Evolutionary conservation across 2,888 invertebrate species (phyloP).

Genomic region (Fragum sueziense): DNA sequence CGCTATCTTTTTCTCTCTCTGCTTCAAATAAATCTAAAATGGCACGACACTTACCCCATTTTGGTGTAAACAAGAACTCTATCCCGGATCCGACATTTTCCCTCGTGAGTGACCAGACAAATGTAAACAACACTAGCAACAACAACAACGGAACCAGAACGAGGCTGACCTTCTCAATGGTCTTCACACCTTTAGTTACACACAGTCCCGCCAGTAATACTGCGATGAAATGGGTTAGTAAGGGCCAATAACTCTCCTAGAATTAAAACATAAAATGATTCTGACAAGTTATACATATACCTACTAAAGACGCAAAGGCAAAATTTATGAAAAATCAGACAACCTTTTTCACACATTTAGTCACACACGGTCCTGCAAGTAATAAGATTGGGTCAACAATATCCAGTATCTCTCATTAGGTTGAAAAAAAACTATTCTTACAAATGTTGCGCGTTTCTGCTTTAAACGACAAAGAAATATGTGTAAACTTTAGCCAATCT

Average conservation of each 20-base stretch:
- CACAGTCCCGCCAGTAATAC: conserved; percentile 69
- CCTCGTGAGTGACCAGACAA: conserved; percentile 75
- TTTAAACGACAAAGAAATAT: too few relatives aligned
- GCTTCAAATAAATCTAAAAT: too few relatives aligned
- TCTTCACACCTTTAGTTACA: conserved; percentile 75
- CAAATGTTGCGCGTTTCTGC: too few relatives aligned
- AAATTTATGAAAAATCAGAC: not conserved
- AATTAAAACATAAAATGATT: too few relatives aligned
- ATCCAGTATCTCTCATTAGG: too few relatives aligned
- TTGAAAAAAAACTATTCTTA: too few relatives aligned
- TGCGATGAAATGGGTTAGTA: conserved; percentile 72
- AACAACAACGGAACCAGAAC: conserved; percentile 75
- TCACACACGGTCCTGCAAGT: too few relatives aligned
- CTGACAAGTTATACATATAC: too few relatives aligned
- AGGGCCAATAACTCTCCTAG: conserved; percentile 76
- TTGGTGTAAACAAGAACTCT: conserved; percentile 75
- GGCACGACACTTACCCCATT: conserved; percentile 78
- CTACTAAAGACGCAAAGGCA: not conserved
- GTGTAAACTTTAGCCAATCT: too few relatives aligned
- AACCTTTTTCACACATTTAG: too few relatives aligned
- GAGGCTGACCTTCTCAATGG: conserved; percentile 79
- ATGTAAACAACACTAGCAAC: conserved; percentile 73
- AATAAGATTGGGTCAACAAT: too few relatives aligned
- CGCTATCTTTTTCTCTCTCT: too few relatives aligned
- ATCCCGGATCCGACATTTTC: conserved; percentile 72